Conservation (phyloP, 2,888 invertebrate species). For the Lysandra coridon region DNA sequence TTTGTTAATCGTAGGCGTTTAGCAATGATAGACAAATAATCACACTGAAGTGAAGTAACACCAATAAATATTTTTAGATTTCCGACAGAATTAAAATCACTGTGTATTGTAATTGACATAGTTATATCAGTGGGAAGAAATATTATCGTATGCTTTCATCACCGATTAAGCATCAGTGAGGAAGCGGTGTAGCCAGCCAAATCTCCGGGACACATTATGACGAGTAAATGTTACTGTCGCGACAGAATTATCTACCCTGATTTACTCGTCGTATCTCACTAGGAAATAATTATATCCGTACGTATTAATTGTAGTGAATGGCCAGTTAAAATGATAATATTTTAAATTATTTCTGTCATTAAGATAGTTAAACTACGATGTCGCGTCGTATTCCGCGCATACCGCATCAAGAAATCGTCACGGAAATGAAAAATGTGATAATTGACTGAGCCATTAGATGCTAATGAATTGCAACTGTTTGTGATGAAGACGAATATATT, state of each 20-base stretch:
- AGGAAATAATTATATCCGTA: slow-evolving; percentile 29
- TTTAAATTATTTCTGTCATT: slow-evolving; percentile 29
- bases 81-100: too few species aligned
- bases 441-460: slow-evolving; percentile 17
- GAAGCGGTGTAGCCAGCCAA: slow-evolving; percentile 16
- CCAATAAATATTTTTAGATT: too few species aligned
- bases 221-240: slow-evolving; percentile 14
- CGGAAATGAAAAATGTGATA: slow-evolving; percentile 23
- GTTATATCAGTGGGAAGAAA: neutral
- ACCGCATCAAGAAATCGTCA: slow-evolving; percentile 16
- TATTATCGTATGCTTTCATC: neutral
- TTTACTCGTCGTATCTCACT: slow-evolving; percentile 22
- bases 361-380: slow-evolving; percentile 21
- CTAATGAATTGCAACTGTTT: neutral
- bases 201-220: slow-evolving; percentile 8
- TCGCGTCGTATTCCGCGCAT: slow-evolving; percentile 5
- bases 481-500: neutral
- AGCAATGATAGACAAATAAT: too few species aligned
- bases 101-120: too few species aligned
- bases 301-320: slow-evolving; percentile 24
- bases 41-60: too few species aligned
- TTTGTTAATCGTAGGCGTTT: too few species aligned
- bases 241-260: slow-evolving; percentile 11
- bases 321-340: slow-evolving; percentile 18
- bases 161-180: neutral